Percentiles rank a stretch among this genome's conserved stretches.
Conservation (phyloP, 2,888 invertebrate species). For the Tiliacea aurago region DNA sequence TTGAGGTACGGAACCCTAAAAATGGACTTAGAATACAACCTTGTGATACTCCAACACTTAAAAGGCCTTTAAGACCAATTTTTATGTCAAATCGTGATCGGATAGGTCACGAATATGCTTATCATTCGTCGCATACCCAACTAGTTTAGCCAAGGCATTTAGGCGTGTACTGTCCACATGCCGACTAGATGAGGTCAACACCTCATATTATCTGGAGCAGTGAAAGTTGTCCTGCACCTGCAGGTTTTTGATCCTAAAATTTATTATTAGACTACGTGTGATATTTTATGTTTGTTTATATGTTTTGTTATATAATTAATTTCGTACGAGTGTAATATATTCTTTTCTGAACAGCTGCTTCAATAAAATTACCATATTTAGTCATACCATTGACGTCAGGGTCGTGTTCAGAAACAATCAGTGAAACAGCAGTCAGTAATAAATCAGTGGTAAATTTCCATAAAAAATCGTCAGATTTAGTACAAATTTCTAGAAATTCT, state of each 20-base stretch:
- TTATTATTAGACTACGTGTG: conserved; percentile 25
- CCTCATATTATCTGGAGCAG: conserved; percentile 71
- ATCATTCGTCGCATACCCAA: conserved; percentile 9
- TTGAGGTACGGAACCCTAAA: too few species aligned
- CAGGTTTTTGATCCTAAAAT: conserved; percentile 43
- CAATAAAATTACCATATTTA: not conserved
- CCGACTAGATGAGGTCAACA: conserved; percentile 57
- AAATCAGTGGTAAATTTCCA: not conserved
- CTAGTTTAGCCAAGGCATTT: conserved; percentile 15
- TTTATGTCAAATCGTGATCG: conserved; percentile 16
- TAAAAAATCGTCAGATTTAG: not conserved
- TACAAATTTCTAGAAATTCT: not conserved
- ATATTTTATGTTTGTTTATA: conserved; percentile 8
- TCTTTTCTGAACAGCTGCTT: not conserved
- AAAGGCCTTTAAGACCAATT: not conserved
- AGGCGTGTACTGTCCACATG: conserved; percentile 29
- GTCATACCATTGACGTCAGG: not conserved
- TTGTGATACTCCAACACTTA: conserved; percentile 20
- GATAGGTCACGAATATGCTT: conserved; percentile 4
- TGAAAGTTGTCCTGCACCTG: conserved; percentile 78
- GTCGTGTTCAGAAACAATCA: not conserved
- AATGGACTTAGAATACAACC: conserved; percentile 21
- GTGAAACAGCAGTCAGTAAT: not conserved
- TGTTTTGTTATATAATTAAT: not conserved
- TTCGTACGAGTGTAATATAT: not conserved